Base-by-base conservation (phyloP, 1,140 invertebrate genomes). In the Heliconius hermathena region DNA sequence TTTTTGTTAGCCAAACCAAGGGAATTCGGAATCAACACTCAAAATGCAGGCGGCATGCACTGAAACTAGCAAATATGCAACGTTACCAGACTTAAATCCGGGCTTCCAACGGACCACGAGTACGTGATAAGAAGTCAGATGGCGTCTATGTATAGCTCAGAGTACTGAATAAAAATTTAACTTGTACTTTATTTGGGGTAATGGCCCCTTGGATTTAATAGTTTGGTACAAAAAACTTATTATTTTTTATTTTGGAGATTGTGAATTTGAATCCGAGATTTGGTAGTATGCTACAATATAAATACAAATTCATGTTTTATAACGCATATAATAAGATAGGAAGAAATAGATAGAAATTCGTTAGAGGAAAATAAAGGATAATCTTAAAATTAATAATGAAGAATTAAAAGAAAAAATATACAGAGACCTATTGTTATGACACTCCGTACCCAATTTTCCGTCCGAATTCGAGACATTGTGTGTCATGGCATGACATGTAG, bases 1-100 rank as follows among this genome's bases (percentile, higher is more conserved):
- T 66, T 66, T 66, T 29, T 18, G 18, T 20, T 22, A 66, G 26
- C 60, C 26, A 66, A 66, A 26, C 11, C 41, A 52, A 52, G 73
- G 33, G 54, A 78, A 78, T 73, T 73, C 33, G 13, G 26, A 54
- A 78, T 73, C 77, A 41, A 73, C 54, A 77, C 60, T 81, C 76
- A 74, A 71, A 77, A 81, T 81, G 79, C 79, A 81, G 66, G 66
- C 49, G 71, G 79, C 76, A 77, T 77, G 75, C 79, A 81, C 79
- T 60, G 52, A 74, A 81, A 77, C 79, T 81, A 54, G 75, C 76
- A 49, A 81, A 77, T 81, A 81, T 77, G 79, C 76, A 77, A 77
- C 76, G 76, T 38, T 77, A 66, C 38, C 36, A 46, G 79, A 76
- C 73, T 81, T 76, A 77, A 74, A 81, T 76, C 29, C 60, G 20